Evolutionary conservation across 2,797 vertebrate species (phyloP).

Genomic region (Rallus crepitans): DNA sequence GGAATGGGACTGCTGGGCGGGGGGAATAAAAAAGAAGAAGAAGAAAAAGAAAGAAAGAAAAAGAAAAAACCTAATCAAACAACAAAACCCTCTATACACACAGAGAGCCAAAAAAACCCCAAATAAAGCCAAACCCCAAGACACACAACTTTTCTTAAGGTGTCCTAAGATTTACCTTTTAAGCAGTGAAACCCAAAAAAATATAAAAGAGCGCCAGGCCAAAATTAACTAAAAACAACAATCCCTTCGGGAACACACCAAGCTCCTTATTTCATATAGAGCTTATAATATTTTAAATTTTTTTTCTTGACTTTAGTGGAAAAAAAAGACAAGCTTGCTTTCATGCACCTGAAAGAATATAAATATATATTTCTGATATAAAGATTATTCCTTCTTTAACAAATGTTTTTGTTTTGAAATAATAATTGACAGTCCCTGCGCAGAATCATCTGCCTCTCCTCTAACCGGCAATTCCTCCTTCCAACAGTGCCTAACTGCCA

Average conservation of each 20-base stretch:
- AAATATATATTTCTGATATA: not conserved
- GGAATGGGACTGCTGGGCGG: not conserved
- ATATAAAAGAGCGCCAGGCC: not conserved
- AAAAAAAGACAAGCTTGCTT: not conserved
- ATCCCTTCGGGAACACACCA: not conserved
- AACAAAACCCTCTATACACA: too few relatives aligned
- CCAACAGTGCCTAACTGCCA: not conserved
- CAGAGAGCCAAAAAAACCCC: too few relatives aligned
- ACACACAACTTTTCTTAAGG: not conserved
- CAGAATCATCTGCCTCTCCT: not conserved
- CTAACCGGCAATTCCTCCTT: not conserved
- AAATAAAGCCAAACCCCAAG: too few relatives aligned
- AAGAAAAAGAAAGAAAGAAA: not conserved
- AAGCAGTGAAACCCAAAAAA: not conserved
- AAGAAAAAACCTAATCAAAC: too few relatives aligned
- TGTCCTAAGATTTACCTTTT: not conserved
- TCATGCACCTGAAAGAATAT: not conserved
- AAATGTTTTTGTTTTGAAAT: not conserved
- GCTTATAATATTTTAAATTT: not conserved
- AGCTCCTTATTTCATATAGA: not conserved
- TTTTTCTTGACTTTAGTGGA: not conserved
- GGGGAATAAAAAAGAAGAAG: fast-evolving
- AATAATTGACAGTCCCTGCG: not conserved
- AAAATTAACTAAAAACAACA: not conserved
- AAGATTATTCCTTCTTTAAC: not conserved